Evolutionary conservation across 1,140 invertebrate species (phyloP).

Genomic region (Trichonephila clavipes): DNA sequence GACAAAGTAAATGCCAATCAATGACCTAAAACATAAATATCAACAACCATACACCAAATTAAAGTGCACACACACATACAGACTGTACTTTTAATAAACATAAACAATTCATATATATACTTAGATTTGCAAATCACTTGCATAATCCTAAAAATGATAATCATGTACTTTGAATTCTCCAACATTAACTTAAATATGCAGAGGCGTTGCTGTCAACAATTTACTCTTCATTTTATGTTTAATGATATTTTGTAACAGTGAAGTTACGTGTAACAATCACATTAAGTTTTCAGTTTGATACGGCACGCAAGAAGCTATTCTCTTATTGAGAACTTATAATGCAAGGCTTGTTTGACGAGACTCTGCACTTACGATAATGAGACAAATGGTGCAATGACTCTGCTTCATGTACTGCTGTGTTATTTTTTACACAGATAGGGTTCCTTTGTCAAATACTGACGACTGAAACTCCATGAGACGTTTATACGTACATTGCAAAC

Average conservation of each 20-base stretch:
- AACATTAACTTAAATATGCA: not conserved
- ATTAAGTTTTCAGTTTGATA: not conserved
- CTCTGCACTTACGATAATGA: conserved; percentile 10
- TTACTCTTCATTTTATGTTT: conserved; percentile 24
- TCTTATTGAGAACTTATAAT: not conserved
- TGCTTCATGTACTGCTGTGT: not conserved
- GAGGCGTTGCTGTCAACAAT: not conserved
- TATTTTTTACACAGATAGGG: not conserved
- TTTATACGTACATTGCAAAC: not conserved
- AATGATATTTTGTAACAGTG: conserved; percentile 14
- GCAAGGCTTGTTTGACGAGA: not conserved
- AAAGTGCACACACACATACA: not conserved
- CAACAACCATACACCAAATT: not conserved
- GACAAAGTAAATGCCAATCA: too few species aligned
- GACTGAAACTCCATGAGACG: not conserved
- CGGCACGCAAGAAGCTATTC: not conserved
- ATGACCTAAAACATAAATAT: too few species aligned
- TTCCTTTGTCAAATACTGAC: not conserved
- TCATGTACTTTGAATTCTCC: not conserved
- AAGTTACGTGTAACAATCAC: not conserved
- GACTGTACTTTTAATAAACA: not conserved
- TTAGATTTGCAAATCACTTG: not conserved
- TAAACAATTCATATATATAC: not conserved
- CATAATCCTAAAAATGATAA: not conserved
- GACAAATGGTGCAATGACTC: not conserved